phyloP scores from a whole-genome alignment of 2,113 vertebrate genomes.

The Cavia porcellus region DNA sequence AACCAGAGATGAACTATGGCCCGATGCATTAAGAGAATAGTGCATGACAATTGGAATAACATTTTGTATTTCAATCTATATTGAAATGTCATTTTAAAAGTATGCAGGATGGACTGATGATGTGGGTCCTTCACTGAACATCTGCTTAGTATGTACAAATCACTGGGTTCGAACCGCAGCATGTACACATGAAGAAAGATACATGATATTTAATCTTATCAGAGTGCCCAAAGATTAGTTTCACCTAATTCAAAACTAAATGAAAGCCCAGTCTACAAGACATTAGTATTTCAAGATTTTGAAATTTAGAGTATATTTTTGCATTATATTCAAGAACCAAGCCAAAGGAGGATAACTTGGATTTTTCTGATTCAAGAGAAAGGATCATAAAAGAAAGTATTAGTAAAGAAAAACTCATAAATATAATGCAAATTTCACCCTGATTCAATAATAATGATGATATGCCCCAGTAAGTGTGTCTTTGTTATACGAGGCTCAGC shows the following conservation, averaged over 20 bases:
- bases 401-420: neutral
- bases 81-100: neutral
- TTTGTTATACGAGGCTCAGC: neutral
- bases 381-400: neutral
- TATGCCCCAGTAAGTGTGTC: neutral
- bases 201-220: neutral
- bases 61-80: neutral
- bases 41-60: neutral
- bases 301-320: neutral
- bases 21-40: neutral
- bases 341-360: neutral
- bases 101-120: neutral
- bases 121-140: neutral
- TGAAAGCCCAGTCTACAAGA: neutral
- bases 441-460: neutral
- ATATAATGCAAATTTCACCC: neutral
- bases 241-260: neutral
- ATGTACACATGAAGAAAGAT: fast-evolving
- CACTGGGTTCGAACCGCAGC: neutral
- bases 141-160: too few relatives aligned
- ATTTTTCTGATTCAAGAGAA: neutral
- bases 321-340: neutral
- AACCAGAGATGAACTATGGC: neutral
- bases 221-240: neutral
- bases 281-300: neutral